Base-by-base conservation (phyloP, 2,888 invertebrate species). In the Coenonympha glycerion region DNA sequence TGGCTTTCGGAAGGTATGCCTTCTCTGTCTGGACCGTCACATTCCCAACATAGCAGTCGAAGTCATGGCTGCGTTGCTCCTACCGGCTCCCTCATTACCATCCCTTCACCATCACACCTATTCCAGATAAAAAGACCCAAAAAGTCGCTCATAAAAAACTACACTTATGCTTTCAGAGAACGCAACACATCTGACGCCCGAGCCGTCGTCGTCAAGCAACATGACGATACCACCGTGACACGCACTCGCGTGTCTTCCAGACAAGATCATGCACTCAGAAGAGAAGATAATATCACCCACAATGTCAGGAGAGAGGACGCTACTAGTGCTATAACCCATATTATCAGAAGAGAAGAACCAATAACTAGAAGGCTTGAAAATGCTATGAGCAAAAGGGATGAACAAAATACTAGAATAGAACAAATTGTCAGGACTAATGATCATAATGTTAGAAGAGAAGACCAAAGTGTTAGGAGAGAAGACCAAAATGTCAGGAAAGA, bases 141-240 rank as follows among this genome's bases (percentile, higher is more conserved):
- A n/a, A n/a, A n/a, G n/a, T n/a, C n/a, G n/a, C n/a, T n/a, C n/a
- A n/a, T n/a, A n/a, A n/a, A n/a, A n/a, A n/a, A n/a, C n/a, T n/a
- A n/a, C n/a, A n/a, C n/a, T n/a, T n/a, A n/a, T n/a, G 30, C 11
- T 22, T 31, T 31, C 41, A 89, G 90, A 61, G 88, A 89, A 54
- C 80, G 86, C 37, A 86, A 87, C 64, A 84, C 87, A 3, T 85
- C 87, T 5, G 84, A 78, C 59, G 83, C 83, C 13, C 75, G 83
- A 53, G 82, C 79, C 5, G 81, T 77, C 0, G 71, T 77, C 16
- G 71, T 86, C 2, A 67, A 84, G 1, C 79, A 80, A 39, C 79
- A 78, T 56, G 80, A 83, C 61, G 88, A 88, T 36, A 89, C 89
- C 8, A 88, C 90, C 9, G 89, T 89, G 54, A 90, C 90, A 59